Conservation (phyloP, 2,888 invertebrate species). For the Hemicrepidius hirtus region DNA sequence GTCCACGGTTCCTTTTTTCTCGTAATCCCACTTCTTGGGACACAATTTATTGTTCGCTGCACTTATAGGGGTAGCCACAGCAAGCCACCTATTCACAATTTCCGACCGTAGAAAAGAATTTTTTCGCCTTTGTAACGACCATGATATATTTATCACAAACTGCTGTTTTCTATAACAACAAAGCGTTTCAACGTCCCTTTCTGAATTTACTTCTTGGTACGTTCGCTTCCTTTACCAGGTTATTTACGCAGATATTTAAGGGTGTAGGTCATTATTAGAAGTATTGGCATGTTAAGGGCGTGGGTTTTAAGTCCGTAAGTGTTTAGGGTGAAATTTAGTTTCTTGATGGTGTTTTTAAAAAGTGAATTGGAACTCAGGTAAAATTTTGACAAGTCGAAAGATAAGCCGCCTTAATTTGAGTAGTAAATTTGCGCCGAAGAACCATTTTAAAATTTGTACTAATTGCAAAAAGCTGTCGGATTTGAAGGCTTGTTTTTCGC, state of each 20-base stretch:
- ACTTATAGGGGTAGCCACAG: conserved; percentile 53
- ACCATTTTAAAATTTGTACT: conserved; percentile 47
- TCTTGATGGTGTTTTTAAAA: not conserved
- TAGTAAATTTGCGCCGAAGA: conserved; percentile 45
- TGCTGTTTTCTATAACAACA: conserved; percentile 45
- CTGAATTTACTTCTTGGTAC: conserved; percentile 31
- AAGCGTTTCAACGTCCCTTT: conserved; percentile 25
- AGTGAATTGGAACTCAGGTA: conserved; percentile 40
- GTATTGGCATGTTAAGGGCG: not conserved
- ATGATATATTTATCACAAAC: conserved; percentile 61
- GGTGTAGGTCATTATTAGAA: not conserved
- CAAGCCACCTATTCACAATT: conserved; percentile 53
- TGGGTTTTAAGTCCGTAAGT: not conserved
- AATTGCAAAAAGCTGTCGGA: conserved; percentile 46
- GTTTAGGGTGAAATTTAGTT: not conserved
- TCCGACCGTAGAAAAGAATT: conserved; percentile 57
- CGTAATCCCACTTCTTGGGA: conserved; percentile 41
- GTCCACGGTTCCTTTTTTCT: conserved; percentile 49
- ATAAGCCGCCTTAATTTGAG: conserved; percentile 45
- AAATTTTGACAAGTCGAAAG: conserved; percentile 43
- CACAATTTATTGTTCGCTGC: conserved; percentile 47
- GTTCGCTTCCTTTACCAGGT: not conserved
- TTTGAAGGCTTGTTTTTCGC: conserved; percentile 19
- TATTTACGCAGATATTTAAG: not conserved
- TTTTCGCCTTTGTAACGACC: conserved; percentile 59